These are phyloP conservation scores for Lepidocyrtoides sp. DNA, from an alignment of 2,888 invertebrate species.

Conservation along the genomic window DNA sequence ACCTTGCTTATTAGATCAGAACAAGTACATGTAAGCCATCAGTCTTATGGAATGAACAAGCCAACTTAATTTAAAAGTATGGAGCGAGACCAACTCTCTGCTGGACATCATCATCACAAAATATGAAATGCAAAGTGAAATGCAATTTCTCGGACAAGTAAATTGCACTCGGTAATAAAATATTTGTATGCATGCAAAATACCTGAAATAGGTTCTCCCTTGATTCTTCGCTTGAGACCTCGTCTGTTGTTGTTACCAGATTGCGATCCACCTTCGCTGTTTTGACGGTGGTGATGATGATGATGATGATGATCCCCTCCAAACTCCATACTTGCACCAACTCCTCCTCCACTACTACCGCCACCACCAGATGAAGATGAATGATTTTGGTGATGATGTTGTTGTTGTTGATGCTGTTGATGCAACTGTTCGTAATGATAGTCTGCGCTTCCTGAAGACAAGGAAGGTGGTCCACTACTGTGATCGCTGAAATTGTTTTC, in stretches of 20 bases:
- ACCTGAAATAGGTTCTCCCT: constrained; percentile 74
- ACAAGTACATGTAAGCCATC: neutral
- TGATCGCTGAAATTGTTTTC: constrained; percentile 77
- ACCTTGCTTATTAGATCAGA: constrained; percentile 36
- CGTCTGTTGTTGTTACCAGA: constrained; percentile 45
- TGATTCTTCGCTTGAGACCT: constrained; percentile 75
- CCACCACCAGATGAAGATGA: constrained; percentile 27
- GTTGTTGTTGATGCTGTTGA: constrained; percentile 45
- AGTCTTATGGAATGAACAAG: neutral
- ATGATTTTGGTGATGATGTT: constrained; percentile 47
- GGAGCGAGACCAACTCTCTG: constrained; percentile 33
- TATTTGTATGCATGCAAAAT: neutral
- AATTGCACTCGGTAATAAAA: neutral
- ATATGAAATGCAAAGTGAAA: neutral
- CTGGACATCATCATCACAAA: no score
- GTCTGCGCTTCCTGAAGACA: constrained; percentile 49
- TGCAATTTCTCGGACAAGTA: neutral
- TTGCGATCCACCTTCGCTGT: constrained; percentile 16
- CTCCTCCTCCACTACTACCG: constrained; percentile 40
- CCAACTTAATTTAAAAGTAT: constrained; percentile 62
- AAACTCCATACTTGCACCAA: constrained; percentile 52
- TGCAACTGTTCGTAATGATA: constrained; percentile 56
- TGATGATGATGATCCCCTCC: constrained; percentile 42
- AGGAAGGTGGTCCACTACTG: constrained; percentile 68
- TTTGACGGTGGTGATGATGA: constrained; percentile 29